Evolutionary conservation across 2,113 vertebrate genomes (phyloP).

Genomic region (Struthio camelus): DNA sequence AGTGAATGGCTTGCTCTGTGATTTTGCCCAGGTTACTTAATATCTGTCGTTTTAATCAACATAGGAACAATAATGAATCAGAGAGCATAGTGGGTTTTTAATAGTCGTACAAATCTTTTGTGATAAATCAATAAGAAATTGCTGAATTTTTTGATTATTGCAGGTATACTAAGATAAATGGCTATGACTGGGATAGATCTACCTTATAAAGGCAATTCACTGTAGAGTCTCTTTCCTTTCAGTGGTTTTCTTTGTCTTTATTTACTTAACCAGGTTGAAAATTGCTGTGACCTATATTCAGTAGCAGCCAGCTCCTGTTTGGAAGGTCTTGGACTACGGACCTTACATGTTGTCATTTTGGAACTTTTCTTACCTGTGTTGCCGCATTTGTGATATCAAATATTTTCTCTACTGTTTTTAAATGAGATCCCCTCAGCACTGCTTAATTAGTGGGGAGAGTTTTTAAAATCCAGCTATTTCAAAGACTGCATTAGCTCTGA

Average conservation of each 20-base stretch:
- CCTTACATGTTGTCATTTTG: rapidly evolving
- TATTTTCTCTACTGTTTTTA: neutral
- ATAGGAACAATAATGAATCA: neutral
- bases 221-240: neutral
- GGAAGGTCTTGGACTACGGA: neutral
- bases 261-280: rapidly evolving
- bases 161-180: neutral
- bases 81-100: neutral
- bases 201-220: rapidly evolving
- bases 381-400: rapidly evolving
- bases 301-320: neutral
- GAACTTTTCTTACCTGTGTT: neutral
- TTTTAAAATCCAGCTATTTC: neutral
- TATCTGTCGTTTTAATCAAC: neutral
- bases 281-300: neutral
- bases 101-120: neutral
- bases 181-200: neutral
- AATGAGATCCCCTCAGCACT: rapidly evolving
- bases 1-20: rapidly evolving
- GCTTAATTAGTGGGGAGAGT: neutral
- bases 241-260: neutral
- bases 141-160: neutral
- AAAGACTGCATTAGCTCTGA: neutral
- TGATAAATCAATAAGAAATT: neutral
- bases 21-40: neutral